phyloP scores from a whole-genome alignment of 2,888 invertebrate species.

The Minunthozetes semirufus region DNA sequence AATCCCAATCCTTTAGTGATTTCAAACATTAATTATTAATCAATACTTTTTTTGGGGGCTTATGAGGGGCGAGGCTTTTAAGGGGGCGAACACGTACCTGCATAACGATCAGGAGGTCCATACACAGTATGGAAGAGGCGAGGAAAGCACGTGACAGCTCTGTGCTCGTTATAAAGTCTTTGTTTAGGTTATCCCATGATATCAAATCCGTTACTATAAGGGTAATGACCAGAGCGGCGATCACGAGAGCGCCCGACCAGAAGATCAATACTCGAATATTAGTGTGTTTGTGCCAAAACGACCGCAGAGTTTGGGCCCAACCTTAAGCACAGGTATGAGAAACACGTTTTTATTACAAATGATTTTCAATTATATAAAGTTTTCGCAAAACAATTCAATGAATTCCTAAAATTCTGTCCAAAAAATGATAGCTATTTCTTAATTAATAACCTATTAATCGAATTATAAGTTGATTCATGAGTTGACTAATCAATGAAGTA shows the following conservation, averaged over 20 bases:
- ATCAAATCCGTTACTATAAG: slow-evolving; percentile 53
- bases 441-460: too few relatives aligned
- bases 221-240: slow-evolving; percentile 50
- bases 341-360: not conserved
- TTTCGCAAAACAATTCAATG: too few relatives aligned
- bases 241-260: slow-evolving; percentile 50
- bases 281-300: slow-evolving; percentile 49
- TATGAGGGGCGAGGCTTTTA: too few relatives aligned
- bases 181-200: slow-evolving; percentile 52
- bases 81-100: too few relatives aligned
- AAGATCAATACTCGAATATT: slow-evolving; percentile 52
- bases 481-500: too few relatives aligned
- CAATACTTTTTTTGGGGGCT: too few relatives aligned
- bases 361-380: too few relatives aligned
- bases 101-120: slow-evolving; percentile 54
- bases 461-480: too few relatives aligned
- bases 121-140: slow-evolving; percentile 53
- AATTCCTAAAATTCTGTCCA: too few relatives aligned
- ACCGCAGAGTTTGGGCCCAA: slow-evolving; percentile 49
- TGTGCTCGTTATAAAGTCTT: slow-evolving; percentile 52
- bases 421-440: too few relatives aligned
- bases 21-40: not conserved
- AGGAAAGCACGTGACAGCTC: slow-evolving; percentile 53
- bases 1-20: slow-evolving; percentile 52
- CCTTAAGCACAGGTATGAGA: slow-evolving; percentile 31